These are phyloP conservation scores for Pherbina coryleti DNA, from an alignment of 2,888 invertebrate species.

Conservation along the genomic window DNA sequence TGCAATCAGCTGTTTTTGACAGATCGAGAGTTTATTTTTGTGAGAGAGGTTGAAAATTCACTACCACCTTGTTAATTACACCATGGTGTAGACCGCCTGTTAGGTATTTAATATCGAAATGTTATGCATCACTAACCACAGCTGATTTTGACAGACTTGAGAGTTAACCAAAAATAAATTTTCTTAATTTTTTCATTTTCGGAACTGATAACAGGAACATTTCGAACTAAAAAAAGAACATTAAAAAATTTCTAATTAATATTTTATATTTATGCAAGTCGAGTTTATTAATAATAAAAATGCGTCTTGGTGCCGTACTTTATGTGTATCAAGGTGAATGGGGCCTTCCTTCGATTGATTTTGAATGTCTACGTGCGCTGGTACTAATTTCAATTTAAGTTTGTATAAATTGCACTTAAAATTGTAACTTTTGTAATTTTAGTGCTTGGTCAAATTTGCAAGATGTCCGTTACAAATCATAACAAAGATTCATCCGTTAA, in stretches of 20 bases:
- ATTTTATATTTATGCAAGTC: no score
- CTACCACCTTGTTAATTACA: no score
- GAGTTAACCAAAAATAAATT: neutral
- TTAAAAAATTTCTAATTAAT: no score
- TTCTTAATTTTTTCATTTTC: neutral
- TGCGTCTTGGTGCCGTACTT: slow-evolving; percentile 71
- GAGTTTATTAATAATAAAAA: slow-evolving; percentile 42
- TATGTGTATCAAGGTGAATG: slow-evolving; percentile 90
- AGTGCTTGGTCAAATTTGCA: slow-evolving; percentile 81
- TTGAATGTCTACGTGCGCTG: slow-evolving; percentile 84
- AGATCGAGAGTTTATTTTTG: no score
- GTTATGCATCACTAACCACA: no score
- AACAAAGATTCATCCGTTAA: slow-evolving; percentile 78
- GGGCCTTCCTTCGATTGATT: slow-evolving; percentile 88
- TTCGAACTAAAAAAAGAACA: neutral
- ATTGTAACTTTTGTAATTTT: slow-evolving; percentile 50
- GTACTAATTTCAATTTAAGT: slow-evolving; percentile 68
- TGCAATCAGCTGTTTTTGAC: no score
- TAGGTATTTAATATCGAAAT: no score
- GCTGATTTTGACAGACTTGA: neutral
- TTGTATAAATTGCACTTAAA: slow-evolving; percentile 57
- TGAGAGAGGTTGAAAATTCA: no score
- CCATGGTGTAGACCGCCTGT: no score
- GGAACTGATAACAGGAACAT: neutral
- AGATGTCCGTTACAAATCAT: slow-evolving; percentile 80